Evolutionary conservation across 2,113 vertebrate species (phyloP).

Genomic region (Recurvirostra avosetta): DNA sequence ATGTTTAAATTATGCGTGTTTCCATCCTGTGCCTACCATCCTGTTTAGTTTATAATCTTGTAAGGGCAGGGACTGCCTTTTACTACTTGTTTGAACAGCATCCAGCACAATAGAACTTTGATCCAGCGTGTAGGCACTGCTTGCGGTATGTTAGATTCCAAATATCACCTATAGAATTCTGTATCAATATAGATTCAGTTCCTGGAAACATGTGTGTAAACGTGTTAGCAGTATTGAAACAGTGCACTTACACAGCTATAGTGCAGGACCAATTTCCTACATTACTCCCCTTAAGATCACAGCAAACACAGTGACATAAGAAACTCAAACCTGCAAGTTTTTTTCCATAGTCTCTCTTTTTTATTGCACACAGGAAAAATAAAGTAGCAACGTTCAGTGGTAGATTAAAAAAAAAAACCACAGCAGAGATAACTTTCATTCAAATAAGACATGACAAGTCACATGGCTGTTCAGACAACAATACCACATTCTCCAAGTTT

Average conservation of each 20-base stretch:
- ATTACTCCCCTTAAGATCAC: not conserved
- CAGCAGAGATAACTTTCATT: not conserved
- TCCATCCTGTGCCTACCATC: not conserved
- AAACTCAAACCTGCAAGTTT: not conserved
- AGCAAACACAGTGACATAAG: not conserved
- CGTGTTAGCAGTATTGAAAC: not conserved
- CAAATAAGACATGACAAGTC: not conserved
- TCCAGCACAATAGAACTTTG: constrained; percentile 25
- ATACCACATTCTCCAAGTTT: not conserved
- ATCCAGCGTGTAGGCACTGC: not conserved
- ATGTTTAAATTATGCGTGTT: not conserved
- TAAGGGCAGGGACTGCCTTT: constrained; percentile 25
- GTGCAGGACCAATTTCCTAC: not conserved
- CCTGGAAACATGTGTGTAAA: not conserved
- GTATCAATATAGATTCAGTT: not conserved
- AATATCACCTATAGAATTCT: not conserved
- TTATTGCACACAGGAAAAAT: not conserved
- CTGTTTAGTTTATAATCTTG: not conserved
- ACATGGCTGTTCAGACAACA: not conserved
- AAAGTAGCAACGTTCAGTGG: not conserved
- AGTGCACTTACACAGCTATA: not conserved
- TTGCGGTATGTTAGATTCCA: not conserved
- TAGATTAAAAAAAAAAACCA: not conserved
- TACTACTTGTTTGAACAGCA: constrained; percentile 47
- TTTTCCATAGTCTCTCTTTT: not conserved